Base-by-base conservation (phyloP, 1,140 invertebrate genomes). In the Schlechtendalia chinensis region DNA sequence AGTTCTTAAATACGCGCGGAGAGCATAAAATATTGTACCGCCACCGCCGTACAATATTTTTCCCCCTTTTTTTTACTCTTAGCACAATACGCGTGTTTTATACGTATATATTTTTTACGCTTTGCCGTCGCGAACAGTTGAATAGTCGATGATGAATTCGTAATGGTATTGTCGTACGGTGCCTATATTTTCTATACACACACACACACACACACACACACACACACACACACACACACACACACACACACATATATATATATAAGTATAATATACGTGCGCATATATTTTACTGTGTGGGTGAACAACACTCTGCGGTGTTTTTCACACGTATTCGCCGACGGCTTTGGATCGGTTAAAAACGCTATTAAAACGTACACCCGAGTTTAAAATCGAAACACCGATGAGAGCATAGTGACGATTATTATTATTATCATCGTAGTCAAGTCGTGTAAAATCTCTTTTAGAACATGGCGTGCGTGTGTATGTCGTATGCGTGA, bases 141-240 rank as follows among this genome's bases (percentile, higher is more conserved):
- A 69, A 69, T 50, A 50, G 67, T 69, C 14, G 39, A 47, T 47
- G 65, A 69, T 69, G 65, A 50, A 69, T 69, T 69, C 67, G 45
- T 69, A 50, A 69, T 50, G 67, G 65, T 47, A 47, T 22, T 69
- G 39, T 69, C n/a, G 39, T 24, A 8, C n/a, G n/a, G 11, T 65
- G 2, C n/a, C 19, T 39, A 4, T 65, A 4, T 39, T 1, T 65
- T 19, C 19, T 39, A 39, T 45, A 67, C 11, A n/a, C 32, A 39
- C 32, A 39, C 3, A 8, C 32, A 39, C 8, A 39, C 32, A 39
- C 32, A 39, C n/a, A n/a, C n/a, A n/a, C n/a, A n/a, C n/a, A n/a
- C n/a, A n/a, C n/a, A n/a, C n/a, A n/a, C n/a, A n/a, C n/a, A n/a
- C n/a, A n/a, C n/a, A n/a, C n/a, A n/a, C n/a, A n/a, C n/a, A n/a